Conservation (phyloP, 2,113 vertebrate species). For the Lota lota region DNA sequence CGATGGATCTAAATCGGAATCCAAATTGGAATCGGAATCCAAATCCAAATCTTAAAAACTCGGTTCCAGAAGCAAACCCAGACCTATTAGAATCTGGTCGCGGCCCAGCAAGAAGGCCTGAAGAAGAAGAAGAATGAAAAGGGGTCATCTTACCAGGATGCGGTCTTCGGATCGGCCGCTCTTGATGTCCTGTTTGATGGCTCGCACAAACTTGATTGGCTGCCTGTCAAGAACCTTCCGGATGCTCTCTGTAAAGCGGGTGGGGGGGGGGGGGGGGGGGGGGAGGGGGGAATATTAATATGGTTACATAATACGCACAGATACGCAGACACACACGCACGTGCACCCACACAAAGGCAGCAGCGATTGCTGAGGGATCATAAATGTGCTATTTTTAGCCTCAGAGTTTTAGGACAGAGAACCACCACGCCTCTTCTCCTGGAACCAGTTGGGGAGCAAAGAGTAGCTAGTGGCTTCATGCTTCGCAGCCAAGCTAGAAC, state of each 20-base stretch:
- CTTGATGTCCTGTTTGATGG: constrained; percentile 72
- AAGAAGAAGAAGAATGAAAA: neutral
- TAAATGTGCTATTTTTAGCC: constrained; percentile 60
- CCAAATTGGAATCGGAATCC: no score
- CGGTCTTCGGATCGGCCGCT: constrained; percentile 73
- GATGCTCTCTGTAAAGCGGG: constrained; percentile 71
- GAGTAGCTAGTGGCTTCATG: no score
- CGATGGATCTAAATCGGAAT: no score
- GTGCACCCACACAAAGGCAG: neutral
- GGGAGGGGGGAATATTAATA: constrained; percentile 8
- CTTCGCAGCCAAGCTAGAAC: no score
- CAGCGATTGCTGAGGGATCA: constrained; percentile 30
- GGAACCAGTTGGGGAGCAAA: no score
- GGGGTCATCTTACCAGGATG: constrained; percentile 67
- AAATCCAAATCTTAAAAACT: no score
- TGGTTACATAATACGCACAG: constrained; percentile 18
- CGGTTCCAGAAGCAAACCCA: no score
- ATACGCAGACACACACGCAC: constrained; percentile 8
- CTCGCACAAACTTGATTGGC: constrained; percentile 71
- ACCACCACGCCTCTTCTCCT: no score
- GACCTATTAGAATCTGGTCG: no score
- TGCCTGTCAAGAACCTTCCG: constrained; percentile 76
- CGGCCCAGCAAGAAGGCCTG: neutral
- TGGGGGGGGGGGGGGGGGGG: constrained; percentile 2
- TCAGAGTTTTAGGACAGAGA: constrained; percentile 24